These are phyloP conservation scores for Dasyornis broadbenti DNA, from an alignment of 2,113 vertebrate species.

Conservation along the genomic window DNA sequence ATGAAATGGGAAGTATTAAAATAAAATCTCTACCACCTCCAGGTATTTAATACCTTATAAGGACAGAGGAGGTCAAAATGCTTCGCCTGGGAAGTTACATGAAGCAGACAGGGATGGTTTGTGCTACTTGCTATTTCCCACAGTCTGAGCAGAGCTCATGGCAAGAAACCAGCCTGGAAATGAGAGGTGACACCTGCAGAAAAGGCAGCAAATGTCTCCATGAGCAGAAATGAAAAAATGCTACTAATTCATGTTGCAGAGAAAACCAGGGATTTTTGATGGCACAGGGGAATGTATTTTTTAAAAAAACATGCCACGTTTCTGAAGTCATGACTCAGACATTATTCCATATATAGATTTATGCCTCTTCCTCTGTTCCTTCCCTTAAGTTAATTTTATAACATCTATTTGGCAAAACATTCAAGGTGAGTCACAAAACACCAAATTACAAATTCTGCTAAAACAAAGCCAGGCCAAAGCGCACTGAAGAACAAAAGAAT, in stretches of 20 bases:
- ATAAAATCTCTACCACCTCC: background rate
- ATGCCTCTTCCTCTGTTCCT: background rate
- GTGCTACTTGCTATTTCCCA: background rate
- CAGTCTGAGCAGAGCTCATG: background rate
- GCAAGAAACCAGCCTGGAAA: background rate
- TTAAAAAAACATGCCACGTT: background rate
- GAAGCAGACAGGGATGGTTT: background rate
- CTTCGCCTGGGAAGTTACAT: background rate
- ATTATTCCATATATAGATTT: background rate
- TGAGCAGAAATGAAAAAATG: background rate
- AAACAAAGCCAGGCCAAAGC: background rate
- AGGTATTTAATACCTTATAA: background rate
- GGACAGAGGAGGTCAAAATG: background rate
- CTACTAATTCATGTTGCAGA: background rate
- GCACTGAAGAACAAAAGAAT: background rate
- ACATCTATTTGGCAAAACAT: background rate
- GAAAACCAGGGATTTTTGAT: background rate
- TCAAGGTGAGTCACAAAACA: constrained; percentile 18
- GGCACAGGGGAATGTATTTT: background rate
- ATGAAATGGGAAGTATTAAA: background rate
- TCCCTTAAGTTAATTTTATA: background rate
- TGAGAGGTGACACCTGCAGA: background rate
- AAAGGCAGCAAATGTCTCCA: background rate
- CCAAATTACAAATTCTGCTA: background rate
- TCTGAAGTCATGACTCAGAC: background rate